Evolutionary conservation across 2,888 invertebrate species (phyloP).

Genomic region (Trichacis sp.): DNA sequence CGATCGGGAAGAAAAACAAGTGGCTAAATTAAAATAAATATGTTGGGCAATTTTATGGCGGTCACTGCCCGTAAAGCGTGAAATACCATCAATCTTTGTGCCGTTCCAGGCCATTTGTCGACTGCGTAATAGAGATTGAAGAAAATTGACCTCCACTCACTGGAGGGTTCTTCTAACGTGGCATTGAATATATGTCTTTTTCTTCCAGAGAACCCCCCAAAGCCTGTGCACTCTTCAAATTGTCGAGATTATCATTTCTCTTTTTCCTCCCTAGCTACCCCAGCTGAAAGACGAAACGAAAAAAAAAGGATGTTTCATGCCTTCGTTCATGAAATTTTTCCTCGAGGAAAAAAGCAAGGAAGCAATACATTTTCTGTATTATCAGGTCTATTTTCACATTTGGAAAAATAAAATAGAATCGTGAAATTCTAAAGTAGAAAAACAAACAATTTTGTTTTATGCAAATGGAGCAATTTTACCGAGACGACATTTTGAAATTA

Average conservation of each 20-base stretch:
- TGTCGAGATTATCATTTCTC: slow-evolving; percentile 9
- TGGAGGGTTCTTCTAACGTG: slow-evolving; percentile 15
- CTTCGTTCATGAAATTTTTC: too few species aligned
- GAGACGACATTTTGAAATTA: too few species aligned
- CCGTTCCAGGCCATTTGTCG: slow-evolving; percentile 21
- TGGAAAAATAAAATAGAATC: too few species aligned
- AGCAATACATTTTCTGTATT: too few species aligned
- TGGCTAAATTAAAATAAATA: slow-evolving; percentile 13
- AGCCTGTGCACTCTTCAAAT: slow-evolving; percentile 11
- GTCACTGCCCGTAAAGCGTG: slow-evolving; percentile 12
- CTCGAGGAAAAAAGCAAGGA: too few species aligned
- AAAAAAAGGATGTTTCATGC: too few species aligned
- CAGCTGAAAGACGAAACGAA: too few species aligned
- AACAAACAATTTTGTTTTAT: too few species aligned
- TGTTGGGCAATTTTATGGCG: slow-evolving; percentile 8
- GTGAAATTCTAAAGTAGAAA: too few species aligned
- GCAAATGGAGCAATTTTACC: too few species aligned
- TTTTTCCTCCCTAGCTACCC: background rate
- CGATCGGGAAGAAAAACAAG: background rate
- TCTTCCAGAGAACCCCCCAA: slow-evolving; percentile 11
- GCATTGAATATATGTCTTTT: slow-evolving; percentile 16
- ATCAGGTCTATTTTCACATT: too few species aligned
- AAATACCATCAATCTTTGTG: slow-evolving; percentile 18
- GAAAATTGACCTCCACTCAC: slow-evolving; percentile 22
- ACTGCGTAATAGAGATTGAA: slow-evolving; percentile 19